phyloP scores from a whole-genome alignment of 1,140 invertebrate species.

The Parasteatoda tepidariorum region DNA sequence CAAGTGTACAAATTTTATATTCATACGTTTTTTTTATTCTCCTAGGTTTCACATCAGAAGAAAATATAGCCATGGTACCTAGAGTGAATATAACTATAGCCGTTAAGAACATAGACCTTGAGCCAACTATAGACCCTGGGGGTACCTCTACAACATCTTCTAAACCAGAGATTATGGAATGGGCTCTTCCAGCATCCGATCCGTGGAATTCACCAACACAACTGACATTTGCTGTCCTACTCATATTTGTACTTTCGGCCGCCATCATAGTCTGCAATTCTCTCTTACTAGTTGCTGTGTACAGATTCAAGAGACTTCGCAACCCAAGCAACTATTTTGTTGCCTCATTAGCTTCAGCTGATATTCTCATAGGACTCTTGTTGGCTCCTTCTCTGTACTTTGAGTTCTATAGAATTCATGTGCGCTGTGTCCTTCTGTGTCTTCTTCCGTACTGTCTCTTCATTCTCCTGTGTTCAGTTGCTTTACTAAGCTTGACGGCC shows the following conservation, averaged over 20 bases:
- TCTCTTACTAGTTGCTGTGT: conserved; percentile 73
- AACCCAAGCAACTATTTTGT: conserved; percentile 80
- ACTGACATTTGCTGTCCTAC: conserved; percentile 70
- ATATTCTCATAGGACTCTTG: conserved; percentile 79
- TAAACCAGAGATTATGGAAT: conserved; percentile 38
- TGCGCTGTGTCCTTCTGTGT: conserved; percentile 67
- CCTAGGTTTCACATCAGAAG: conserved; percentile 47
- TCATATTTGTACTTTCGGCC: conserved; percentile 73
- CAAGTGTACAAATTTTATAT: too few species aligned
- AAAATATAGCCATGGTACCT: conserved; percentile 41
- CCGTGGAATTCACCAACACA: conserved; percentile 37
- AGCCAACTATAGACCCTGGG: conserved; percentile 29
- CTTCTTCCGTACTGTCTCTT: conserved; percentile 74
- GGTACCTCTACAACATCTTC: neutral
- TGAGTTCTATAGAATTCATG: conserved; percentile 70
- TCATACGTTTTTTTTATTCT: neutral
- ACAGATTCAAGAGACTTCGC: conserved; percentile 74
- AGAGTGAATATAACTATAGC: conserved; percentile 19
- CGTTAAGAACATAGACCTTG: conserved; percentile 8
- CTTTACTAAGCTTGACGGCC: conserved; percentile 75
- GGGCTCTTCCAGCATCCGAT: conserved; percentile 13
- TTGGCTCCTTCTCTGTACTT: conserved; percentile 77
- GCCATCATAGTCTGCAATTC: conserved; percentile 74
- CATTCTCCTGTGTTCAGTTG: conserved; percentile 75
- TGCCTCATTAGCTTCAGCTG: conserved; percentile 79